Evolutionary conservation across 2,797 vertebrate species (phyloP), one percentile per base, ranked within the genome.

Genomic region (Parotocinclus haroldoi): DNA sequence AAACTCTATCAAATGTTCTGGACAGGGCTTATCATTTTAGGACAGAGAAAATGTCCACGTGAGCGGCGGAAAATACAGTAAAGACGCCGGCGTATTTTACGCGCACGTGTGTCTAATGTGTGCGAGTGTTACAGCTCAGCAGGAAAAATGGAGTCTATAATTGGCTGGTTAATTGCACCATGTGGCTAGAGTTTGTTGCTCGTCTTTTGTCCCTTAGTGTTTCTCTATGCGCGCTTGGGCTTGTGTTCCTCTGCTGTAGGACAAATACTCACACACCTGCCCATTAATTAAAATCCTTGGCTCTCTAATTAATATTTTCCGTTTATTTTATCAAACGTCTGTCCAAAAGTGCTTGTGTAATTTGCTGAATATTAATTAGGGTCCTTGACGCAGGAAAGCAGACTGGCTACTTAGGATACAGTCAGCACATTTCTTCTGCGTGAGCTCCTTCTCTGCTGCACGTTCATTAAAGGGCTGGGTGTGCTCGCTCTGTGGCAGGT

Each of bases 281-380:
- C 64, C 68, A 65, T 77, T 78, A 81, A 80, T 82, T 81, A 80
- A 82, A 82, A 77, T 69, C 68, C 57, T 69, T 69, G 69, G 68
- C 46, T 71, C 70, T 60, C 63, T 80, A 79, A 82, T 82, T 75
- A 59, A 58, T 58, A 58, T 57, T 58, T 78, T 46, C 79, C 66
- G 54, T 72, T 80, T 76, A 79, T 70, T 84, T 79, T 82, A 69
- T 72, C 40, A 37, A 76, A 80, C 70, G 80, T 83, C 80, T 79
- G 54, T 79, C 74, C 85, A 86, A 85, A 82, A 74, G 68, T 84
- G 82, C 75, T 71, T 73, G 62, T 62, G 63, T 76, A 81, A 86
- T 87, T 84, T 69, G 57, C 65, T 70, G 83, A 85, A 87, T 89
- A 89, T 89, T 85, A 88, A 90, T 90, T 85, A 86, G 78, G 60